Evolutionary conservation across 2,113 vertebrate genomes (phyloP).

Genomic region (Ctenodactylus gundi): DNA sequence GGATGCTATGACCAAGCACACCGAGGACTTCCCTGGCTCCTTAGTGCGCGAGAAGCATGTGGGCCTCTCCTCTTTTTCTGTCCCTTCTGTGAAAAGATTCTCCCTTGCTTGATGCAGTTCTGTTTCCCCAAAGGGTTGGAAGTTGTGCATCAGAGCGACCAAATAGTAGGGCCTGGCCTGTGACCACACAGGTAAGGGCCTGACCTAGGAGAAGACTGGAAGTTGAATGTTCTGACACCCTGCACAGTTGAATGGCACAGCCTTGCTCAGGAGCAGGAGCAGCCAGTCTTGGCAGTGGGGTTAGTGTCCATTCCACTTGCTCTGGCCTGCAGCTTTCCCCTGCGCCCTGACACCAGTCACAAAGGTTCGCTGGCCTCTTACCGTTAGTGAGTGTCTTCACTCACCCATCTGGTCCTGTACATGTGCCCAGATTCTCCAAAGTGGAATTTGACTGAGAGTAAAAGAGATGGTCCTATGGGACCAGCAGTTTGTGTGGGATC

Average conservation of each 20-base stretch:
- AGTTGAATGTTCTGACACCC: neutral
- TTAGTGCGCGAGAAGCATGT: neutral
- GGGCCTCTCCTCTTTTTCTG: conserved; percentile 21
- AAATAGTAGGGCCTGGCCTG: neutral
- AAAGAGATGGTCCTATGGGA: neutral
- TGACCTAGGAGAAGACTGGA: neutral
- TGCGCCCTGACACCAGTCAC: neutral
- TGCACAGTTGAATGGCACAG: neutral
- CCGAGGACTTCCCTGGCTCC: neutral
- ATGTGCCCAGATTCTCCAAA: neutral
- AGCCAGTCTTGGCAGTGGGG: neutral
- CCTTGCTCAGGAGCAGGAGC: neutral
- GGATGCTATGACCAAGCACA: conserved; percentile 88
- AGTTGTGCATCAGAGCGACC: neutral
- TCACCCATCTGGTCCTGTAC: neutral
- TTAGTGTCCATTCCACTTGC: neutral
- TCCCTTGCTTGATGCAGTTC: conserved; percentile 9
- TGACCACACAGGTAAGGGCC: neutral
- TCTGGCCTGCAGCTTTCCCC: neutral
- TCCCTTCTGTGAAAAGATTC: conserved; percentile 39
- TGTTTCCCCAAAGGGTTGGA: neutral
- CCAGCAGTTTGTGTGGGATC: neutral
- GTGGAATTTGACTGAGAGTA: neutral
- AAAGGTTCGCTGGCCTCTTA: neutral
- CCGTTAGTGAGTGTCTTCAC: neutral